Evolutionary conservation across 2,113 vertebrate genomes (phyloP).

Genomic region (Megaleporinus macrocephalus): DNA sequence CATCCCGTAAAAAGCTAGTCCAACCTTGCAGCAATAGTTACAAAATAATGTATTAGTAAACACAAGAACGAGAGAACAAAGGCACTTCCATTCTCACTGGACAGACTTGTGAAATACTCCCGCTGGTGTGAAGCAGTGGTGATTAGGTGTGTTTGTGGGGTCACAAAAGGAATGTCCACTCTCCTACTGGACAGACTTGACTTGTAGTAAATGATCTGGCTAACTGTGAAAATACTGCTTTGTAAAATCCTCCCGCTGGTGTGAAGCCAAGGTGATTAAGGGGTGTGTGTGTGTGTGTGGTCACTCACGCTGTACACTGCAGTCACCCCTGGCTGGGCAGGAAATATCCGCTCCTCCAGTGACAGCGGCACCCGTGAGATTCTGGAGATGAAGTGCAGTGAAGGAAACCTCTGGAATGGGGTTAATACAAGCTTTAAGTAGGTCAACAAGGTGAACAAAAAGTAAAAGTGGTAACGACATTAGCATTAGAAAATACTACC

Average conservation of each 20-base stretch:
- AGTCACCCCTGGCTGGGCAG: conserved; percentile 76
- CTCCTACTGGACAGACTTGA: background rate
- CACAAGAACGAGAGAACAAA: too few relatives aligned
- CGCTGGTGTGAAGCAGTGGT: too few relatives aligned
- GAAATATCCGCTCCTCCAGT: conserved; percentile 80
- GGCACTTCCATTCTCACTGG: too few relatives aligned
- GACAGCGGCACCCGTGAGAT: conserved; percentile 74
- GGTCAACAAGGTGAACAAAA: conserved; percentile 11
- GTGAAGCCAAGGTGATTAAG: background rate
- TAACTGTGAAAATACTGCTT: background rate
- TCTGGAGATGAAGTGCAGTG: conserved; percentile 68
- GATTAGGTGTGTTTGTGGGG: too few relatives aligned
- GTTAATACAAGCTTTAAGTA: conserved; percentile 43
- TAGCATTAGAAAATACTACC: background rate
- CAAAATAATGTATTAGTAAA: too few relatives aligned
- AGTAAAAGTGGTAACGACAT: background rate
- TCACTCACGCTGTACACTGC: conserved; percentile 80
- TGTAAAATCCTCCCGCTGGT: background rate
- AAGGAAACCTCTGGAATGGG: conserved; percentile 63
- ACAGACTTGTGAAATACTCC: too few relatives aligned
- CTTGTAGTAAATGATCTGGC: background rate
- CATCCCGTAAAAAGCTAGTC: too few relatives aligned
- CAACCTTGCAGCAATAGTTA: too few relatives aligned
- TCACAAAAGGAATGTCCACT: too few relatives aligned
- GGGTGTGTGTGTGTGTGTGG: background rate